Base-by-base conservation (phyloP, 2,797 vertebrate genomes). In the Percopsis omiscomaycus region DNA sequence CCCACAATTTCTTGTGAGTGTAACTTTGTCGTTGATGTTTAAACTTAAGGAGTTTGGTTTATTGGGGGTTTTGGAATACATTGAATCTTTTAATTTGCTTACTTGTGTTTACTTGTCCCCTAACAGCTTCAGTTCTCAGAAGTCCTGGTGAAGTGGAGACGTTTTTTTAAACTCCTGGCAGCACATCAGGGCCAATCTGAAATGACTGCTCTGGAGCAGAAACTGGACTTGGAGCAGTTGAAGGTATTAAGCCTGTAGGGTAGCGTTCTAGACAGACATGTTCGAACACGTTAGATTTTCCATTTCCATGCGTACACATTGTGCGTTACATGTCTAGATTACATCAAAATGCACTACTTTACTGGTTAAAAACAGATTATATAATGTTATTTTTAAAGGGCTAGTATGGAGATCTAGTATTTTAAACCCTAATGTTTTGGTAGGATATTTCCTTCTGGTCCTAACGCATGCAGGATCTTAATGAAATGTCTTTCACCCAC, bases 1-100 rank as follows among this genome's bases (percentile, higher is more conserved):
- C 45, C 97, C 97, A 1, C 96, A 98, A 84, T 97, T 99, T 85
- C 88, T 99, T 78, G 97, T 98, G 89, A 90, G 91, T 84, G 52
- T 6, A 55, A 53, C 44, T 47, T 59, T 50, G 2, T 29, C 2
- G 29, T 46, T 9, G 3, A 14, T 66, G 28, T 67, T 2, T 32
- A 47, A 1, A 22, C 22, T 22, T 22, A 22, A 22, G 22, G 1
- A 22, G 22, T 22, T 22, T 22, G 22, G 22, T 22, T 22, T 22
- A 1, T 22, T 22, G 22, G 22, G 1, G 22, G 22, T 22, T 22
- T 22, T 4, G 49, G 56, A 14, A 50, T 6, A 51, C 3, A 32
- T n/a, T 29, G 2, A n/a, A 16, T 54, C 58, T 29, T 53, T 2
- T 5, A 60, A 2, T 2, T 30, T 47, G 30, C 50, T 54, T 1